Evolutionary conservation across 2,113 vertebrate species (phyloP).

Genomic region (Emydocephalus ijimae): DNA sequence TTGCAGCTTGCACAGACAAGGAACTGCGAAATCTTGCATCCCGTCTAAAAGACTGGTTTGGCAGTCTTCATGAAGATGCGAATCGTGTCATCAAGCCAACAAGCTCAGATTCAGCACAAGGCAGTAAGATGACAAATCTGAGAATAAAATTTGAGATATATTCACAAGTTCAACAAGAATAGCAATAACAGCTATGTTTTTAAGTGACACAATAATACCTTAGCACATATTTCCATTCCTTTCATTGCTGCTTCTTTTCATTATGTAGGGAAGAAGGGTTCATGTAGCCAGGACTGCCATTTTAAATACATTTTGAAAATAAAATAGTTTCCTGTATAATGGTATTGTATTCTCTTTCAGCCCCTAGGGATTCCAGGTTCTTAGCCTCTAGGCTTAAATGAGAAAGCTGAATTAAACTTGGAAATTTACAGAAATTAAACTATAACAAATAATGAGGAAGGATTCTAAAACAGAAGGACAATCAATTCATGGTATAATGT

Average conservation of each 20-base stretch:
- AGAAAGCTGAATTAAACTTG: neutral
- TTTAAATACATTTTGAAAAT: neutral
- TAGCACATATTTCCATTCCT: neutral
- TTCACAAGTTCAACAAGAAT: neutral
- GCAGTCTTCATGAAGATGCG: constrained; percentile 88
- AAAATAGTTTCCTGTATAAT: neutral
- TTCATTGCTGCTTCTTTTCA: neutral
- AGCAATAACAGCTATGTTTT: neutral
- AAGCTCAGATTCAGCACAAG: constrained; percentile 75
- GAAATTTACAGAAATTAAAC: neutral
- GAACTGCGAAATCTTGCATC: constrained; percentile 87
- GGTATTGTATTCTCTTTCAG: neutral
- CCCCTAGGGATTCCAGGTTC: neutral
- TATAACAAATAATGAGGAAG: neutral
- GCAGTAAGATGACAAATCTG: constrained; percentile 77
- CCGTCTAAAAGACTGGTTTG: constrained; percentile 93
- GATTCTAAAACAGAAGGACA: neutral
- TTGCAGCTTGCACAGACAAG: constrained; percentile 83
- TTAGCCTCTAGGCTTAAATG: neutral
- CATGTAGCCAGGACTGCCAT: neutral
- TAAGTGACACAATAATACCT: neutral
- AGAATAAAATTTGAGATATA: neutral
- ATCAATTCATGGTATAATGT: neutral
- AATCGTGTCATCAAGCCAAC: constrained; percentile 88
- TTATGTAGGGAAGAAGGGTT: neutral